phyloP scores from a whole-genome alignment of 2,113 vertebrate species.

The rat (Rattus norvegicus) region DNA sequence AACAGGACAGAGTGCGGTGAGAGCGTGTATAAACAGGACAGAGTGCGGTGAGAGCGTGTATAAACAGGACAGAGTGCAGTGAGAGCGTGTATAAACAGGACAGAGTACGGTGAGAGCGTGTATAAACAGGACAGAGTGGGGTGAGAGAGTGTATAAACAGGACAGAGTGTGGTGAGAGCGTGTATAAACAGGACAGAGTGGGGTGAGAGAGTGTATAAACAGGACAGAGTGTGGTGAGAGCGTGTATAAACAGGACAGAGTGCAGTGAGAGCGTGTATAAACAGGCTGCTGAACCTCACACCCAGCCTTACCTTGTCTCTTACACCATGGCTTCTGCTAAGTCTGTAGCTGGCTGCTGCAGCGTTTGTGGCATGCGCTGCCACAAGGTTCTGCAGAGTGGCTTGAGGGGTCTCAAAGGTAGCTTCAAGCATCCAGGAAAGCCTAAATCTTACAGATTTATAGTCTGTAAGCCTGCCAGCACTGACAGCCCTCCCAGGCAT shows the following conservation, averaged over 20 bases:
- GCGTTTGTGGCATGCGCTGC: background rate
- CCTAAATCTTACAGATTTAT: background rate
- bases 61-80: too few relatives aligned
- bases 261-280: background rate
- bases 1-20: too few relatives aligned
- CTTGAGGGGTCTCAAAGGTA: background rate
- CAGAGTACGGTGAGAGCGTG: too few relatives aligned
- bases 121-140: too few relatives aligned
- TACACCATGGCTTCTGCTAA: background rate
- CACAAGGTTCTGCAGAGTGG: rapidly evolving
- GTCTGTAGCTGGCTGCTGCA: background rate
- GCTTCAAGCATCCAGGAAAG: background rate
- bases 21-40: background rate
- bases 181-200: too few relatives aligned
- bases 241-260: background rate
- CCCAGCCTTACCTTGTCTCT: background rate
- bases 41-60: background rate
- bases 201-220: too few relatives aligned
- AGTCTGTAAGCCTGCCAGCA: background rate
- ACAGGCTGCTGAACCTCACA: background rate
- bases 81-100: too few relatives aligned
- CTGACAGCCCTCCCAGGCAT: background rate
- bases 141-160: too few relatives aligned
- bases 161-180: too few relatives aligned
- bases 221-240: too few relatives aligned